A percentile compares a stretch with the other conserved stretches of the same genome.
phyloP scores from a whole-genome alignment of 2,113 vertebrate genomes.

The Pelecanus crispus region DNA sequence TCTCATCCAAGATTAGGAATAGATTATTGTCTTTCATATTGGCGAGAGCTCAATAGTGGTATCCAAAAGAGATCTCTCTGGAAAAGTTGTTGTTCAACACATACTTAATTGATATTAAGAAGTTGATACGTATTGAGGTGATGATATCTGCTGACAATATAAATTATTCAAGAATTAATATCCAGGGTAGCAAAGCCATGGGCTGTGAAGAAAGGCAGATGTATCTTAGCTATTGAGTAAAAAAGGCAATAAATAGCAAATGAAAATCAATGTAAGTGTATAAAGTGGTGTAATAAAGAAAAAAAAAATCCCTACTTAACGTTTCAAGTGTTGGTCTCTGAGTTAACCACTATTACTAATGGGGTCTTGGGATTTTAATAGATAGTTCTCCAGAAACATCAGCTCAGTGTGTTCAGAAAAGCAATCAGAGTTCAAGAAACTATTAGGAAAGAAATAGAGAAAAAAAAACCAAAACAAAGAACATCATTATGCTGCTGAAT shows the following conservation, averaged over 20 bases:
- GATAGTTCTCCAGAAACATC: not conserved
- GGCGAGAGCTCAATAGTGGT: not conserved
- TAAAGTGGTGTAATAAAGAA: not conserved
- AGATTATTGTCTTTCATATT: not conserved
- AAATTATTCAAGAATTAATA: not conserved
- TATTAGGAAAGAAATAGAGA: not conserved
- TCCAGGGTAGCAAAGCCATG: not conserved
- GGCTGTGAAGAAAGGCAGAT: not conserved
- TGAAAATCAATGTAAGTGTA: not conserved
- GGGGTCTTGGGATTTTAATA: not conserved
- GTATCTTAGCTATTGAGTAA: not conserved
- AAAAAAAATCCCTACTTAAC: not conserved
- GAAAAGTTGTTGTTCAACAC: not conserved
- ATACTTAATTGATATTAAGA: not conserved
- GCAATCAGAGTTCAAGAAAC: not conserved
- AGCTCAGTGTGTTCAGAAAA: not conserved
- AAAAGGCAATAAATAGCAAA: not conserved
- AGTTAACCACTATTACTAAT: not conserved
- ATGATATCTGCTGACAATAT: not conserved
- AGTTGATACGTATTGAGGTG: not conserved
- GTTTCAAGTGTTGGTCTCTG: not conserved
- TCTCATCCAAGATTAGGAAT: not conserved
- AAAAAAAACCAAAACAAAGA: not conserved
- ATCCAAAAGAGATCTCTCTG: not conserved
- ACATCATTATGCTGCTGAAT: not conserved